Evolutionary conservation across 1,140 invertebrate genomes (phyloP), one percentile per base, ranked within the genome.

Genomic region (Battus philenor): DNA sequence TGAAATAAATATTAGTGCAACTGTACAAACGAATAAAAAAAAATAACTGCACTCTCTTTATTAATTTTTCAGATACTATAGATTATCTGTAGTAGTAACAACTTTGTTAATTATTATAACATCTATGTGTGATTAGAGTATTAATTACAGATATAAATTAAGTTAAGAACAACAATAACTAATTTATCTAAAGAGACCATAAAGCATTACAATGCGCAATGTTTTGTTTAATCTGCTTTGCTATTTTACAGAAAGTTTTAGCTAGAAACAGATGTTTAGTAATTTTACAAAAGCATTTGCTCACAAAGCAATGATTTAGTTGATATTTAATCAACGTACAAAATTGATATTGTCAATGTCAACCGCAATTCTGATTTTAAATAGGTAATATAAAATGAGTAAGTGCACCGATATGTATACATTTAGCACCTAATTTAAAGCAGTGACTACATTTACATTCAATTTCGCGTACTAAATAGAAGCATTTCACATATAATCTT

Each of bases 341-440:
- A 61, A 73, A 71, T 63, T 64, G 57, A 78, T 82, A 79, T 82
- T 79, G 76, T 82, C 75, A 68, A 78, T 59, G 78, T 82, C 75
- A 77, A 71, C 55, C 68, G 78, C 74, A 82, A 76, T 69, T 66
- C 50, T 59, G 47, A 53, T 47, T 60, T 54, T 47, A 58, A 63
- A 54, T 60, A 55, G 56, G 56, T 68, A 60, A 55, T 69, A 68
- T 59, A 68, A 69, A 70, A 70, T 55, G 51, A 77, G 61, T 73
- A 71, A 67, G 68, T 75, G 74, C 66, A 73, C 54, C 51, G 50
- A 76, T 64, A 69, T 75, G 69, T 70, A 82, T 71, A 79, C 71
- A 52, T 65, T 75, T 82, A 82, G 78, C 78, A 82, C 78, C 78
- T 82, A 82, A 78, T 70, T 65, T 74, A 67, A 80, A 82, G 78